Evolutionary conservation across 2,888 invertebrate species (phyloP).

Genomic region (Tachina fera): DNA sequence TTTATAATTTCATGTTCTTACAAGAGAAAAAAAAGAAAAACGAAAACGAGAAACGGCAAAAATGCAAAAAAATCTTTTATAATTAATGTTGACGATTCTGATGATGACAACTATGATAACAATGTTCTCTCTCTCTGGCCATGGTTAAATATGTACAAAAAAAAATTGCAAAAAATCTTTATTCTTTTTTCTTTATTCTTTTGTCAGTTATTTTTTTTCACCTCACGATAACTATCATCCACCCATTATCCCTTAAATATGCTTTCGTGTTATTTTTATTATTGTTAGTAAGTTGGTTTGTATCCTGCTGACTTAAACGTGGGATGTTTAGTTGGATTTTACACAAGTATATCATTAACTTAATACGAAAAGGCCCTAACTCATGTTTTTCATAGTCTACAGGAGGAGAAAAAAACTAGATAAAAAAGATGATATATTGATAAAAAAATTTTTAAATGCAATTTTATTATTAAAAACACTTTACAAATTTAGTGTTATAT

Average conservation of each 20-base stretch:
- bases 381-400: no score
- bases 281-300: background rate
- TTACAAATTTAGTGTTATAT: no score
- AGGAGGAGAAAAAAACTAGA: no score
- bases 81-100: slow-evolving; percentile 59
- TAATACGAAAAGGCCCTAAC: no score
- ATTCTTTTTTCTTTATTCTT: slow-evolving; percentile 1
- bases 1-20: slow-evolving; percentile 36
- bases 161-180: slow-evolving; percentile 17
- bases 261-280: background rate
- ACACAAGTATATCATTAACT: no score
- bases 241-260: slow-evolving; percentile 54
- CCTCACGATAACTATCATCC: slow-evolving; percentile 46
- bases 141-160: slow-evolving; percentile 33
- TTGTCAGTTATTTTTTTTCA: slow-evolving; percentile 27
- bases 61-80: slow-evolving; percentile 48
- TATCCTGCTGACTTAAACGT: background rate
- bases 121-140: slow-evolving; percentile 54
- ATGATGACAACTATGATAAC: slow-evolving; percentile 58
- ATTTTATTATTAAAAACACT: no score
- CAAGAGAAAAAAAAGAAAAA: background rate
- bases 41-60: slow-evolving; percentile 8
- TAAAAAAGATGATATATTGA: no score
- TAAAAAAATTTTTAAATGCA: no score
- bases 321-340: background rate